Base-by-base conservation (phyloP, 2,113 vertebrate species). In the Dasypus novemcinctus region DNA sequence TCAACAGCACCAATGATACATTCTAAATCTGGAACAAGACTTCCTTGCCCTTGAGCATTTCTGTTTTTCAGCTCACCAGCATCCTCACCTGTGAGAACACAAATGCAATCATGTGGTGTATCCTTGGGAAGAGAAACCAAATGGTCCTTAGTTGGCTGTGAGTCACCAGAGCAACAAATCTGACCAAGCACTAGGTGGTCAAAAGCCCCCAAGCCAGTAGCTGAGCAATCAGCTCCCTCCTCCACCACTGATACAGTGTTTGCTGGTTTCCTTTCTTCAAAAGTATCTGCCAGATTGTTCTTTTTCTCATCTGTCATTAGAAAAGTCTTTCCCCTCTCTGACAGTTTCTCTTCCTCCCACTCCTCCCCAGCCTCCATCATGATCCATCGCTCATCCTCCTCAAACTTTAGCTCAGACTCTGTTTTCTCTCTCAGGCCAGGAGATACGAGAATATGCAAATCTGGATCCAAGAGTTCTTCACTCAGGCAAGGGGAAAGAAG, bases 401-500 rank as follows among this genome's bases (percentile, higher is more conserved):
- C 99, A 98, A 99, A 99, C 96, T 98, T 99, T 76, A 99, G 98
- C 97, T 99, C 99, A 2, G 99, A 99, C 90, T 99, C 99, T 0
- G 99, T 99, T 96, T 99, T 99, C 89, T 99, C 98, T 97, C 99
- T 98, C 74, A 99, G 98, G 97, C 97, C 97, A 96, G 98, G 97
- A 94, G 97, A 27, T 97, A 98, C 97, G 98, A 99, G 96, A 97
- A 98, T 33, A 98, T 98, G 87, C 98, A 98, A 27, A 95, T 99
- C 97, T 74, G 99, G 81, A 98, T 99, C 97, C 98, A 99, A 96
- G 96, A 99, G 98, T 92, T 99, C 99, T 59, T 99, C 99, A 68
- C 99, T 99, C 84, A 99, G 97, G 97, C 99, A 99, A 23, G 99
- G 99, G 8, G 99, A 99, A 4, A 99, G 98, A 85, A 98, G 98